A percentile compares a stretch with the other conserved stretches of the same genome.
Conservation (phyloP, 2,113 vertebrate species). For the Syrrhaptes paradoxus region DNA sequence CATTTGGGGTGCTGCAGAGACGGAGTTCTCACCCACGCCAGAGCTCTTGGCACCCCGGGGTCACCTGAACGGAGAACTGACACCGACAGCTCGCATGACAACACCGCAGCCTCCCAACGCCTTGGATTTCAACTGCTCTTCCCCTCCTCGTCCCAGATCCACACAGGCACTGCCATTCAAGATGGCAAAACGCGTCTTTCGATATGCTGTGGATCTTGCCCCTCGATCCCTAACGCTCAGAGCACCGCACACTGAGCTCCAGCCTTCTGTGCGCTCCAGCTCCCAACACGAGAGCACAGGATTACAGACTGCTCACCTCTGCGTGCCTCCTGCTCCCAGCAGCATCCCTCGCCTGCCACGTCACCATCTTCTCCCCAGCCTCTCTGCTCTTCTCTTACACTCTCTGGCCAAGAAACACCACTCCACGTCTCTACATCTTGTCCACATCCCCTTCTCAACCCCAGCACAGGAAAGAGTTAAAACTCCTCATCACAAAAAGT, state of each 20-base stretch:
- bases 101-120: neutral
- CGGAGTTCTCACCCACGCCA: rapidly evolving
- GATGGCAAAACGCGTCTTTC: rapidly evolving
- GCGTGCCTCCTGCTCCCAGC: rapidly evolving
- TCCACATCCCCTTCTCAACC: neutral
- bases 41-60: neutral
- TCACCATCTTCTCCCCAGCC: neutral
- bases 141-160: neutral
- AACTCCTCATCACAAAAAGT: neutral
- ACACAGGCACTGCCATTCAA: rapidly evolving
- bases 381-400: neutral
- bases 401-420: neutral
- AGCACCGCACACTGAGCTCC: rapidly evolving
- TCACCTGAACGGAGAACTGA: rapidly evolving
- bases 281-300: rapidly evolving
- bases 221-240: rapidly evolving
- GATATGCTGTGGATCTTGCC: rapidly evolving
- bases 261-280: neutral
- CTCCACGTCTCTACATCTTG: neutral
- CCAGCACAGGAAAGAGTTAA: neutral
- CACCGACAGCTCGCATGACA: rapidly evolving
- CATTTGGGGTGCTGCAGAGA: neutral
- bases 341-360: neutral
- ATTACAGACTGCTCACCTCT: neutral
- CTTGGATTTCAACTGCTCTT: neutral